Conservation (phyloP, 2,797 vertebrate genomes). For the Australoheros facetus region DNA sequence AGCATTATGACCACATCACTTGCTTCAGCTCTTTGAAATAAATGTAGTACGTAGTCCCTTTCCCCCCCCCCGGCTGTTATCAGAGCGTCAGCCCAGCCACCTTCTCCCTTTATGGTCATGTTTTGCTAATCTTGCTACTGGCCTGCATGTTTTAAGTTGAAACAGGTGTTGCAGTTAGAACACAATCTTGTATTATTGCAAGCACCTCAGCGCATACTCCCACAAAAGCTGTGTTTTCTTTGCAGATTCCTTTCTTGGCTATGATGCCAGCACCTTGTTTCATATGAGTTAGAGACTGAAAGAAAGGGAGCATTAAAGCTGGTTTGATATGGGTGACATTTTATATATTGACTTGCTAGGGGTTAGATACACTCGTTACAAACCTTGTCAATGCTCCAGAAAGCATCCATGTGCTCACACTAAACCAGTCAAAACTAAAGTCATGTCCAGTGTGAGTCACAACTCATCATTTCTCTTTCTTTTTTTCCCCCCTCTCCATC, state of each 20-base stretch:
- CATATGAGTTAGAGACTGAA: conserved; percentile 53
- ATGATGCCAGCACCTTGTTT: conserved; percentile 52
- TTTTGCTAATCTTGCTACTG: conserved; percentile 81
- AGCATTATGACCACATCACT: conserved; percentile 73
- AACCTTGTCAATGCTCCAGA: conserved; percentile 18
- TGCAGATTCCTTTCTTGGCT: conserved; percentile 73
- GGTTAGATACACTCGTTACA: conserved; percentile 53
- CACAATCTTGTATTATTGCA: conserved; percentile 63
- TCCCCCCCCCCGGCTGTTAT: conserved; percentile 62
- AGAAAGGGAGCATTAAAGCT: conserved; percentile 48
- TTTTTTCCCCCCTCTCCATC: conserved; percentile 39
- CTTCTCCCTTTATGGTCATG: conserved; percentile 84
- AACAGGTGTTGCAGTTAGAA: conserved; percentile 78
- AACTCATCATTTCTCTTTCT: conserved; percentile 44
- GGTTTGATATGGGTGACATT: conserved; percentile 57
- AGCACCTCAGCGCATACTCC: conserved; percentile 58
- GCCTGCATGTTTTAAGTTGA: conserved; percentile 77
- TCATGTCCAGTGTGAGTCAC: conserved; percentile 47
- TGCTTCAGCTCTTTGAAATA: conserved; percentile 72
- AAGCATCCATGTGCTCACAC: conserved; percentile 38
- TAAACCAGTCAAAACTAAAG: conserved; percentile 39
- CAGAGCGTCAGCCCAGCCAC: conserved; percentile 68
- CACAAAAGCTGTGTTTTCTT: conserved; percentile 72
- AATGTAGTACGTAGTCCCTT: conserved; percentile 36
- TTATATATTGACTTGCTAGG: conserved; percentile 30